Base-by-base conservation (phyloP, 2,888 invertebrate genomes). In the Tenthredo notha region DNA sequence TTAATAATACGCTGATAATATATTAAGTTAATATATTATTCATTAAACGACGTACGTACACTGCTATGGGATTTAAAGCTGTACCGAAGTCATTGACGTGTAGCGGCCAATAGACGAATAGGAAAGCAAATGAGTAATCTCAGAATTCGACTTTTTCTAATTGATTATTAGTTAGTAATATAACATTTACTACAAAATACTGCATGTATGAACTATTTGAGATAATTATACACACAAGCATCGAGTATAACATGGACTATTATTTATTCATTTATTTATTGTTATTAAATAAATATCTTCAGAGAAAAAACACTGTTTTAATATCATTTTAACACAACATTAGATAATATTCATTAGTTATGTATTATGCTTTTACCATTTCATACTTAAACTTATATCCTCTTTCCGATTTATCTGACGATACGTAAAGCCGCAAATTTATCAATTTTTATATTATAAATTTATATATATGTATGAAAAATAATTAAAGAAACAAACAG, bases 61-160 rank as follows among this genome's bases (percentile, higher is more conserved):
- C 85, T 82, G 85, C 85, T 86, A 87, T 58, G 74, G 85, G 84
- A 84, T 85, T 90, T 90, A 90, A 90, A 90, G 90, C 90, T 90
- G 89, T 89, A 90, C 90, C 90, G 90, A 90, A 90, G 90, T 89
- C 88, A 90, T 90, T 89, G 90, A 88, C 88, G 86, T 87, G 77
- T 83, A 70, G 86, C 72, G 84, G 86, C 84, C 89, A 88, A 88
- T 88, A 85, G 84, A 84, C 86, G 87, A 87, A 88, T 86, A 86
- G 86, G 29, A 82, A 84, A 85, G 67, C 65, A 82, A 85, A 84
- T 37, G 29, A 86, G 67, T 50, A 75, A 47, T 61, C 40, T 83
- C 43, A 50, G 67, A 83, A 67, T 83, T 65, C 47, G 47, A 67
- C n/a, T n/a, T n/a, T n/a, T n/a, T 67, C 70, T 83, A 83, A 33